Base-by-base conservation (phyloP, 1,140 invertebrate species). In the Tetragnatha versicolor region DNA sequence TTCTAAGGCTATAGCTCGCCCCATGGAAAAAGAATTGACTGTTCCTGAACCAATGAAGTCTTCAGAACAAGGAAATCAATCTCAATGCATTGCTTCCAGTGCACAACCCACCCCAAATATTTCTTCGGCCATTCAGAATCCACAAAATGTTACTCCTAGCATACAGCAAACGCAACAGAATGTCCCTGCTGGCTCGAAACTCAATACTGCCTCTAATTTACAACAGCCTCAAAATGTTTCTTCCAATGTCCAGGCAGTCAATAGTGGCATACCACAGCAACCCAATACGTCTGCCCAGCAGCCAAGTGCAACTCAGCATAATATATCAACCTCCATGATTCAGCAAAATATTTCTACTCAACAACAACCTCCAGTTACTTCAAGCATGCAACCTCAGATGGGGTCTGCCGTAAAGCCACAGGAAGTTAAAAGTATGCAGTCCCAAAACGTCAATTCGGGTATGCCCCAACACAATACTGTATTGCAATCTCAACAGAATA, bases 31-130 rank as follows among this genome's bases (percentile, higher is more conserved):
- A 29, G 73, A 77, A n/a, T 10, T 17, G 3, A 66, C 51, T 27
- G 17, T 33, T 42, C 42, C 51, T 27, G 73, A 77, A 25, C 22
- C 73, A 29, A n/a, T 61, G 66, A 77, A 17, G 60, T 66, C 14
- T 68, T 68, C 25, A n/a, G 22, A 17, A 55, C 25, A 9, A 55
- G 2, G 6, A 17, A 55, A 10, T 42, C 39, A 42, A 17, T 7
- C n/a, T 51, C 49, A 51, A 51, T 22, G 25, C n/a, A 51, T 20
- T 51, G n/a, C 25, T 9, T 51, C 49, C 25, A 51, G 20, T 51
- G 35, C 55, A 37, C 68, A 17, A 33, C 27, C 68, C 20, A 31
- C 49, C 25, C 6, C 68, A 49, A 53, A 33, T 25, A 39, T 37
- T 70, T 70, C 49, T 47, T 33, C 68, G 55, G n/a, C 68, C 17